phyloP scores from a whole-genome alignment of 2,888 invertebrate species.

The Clistopyga incitator region DNA sequence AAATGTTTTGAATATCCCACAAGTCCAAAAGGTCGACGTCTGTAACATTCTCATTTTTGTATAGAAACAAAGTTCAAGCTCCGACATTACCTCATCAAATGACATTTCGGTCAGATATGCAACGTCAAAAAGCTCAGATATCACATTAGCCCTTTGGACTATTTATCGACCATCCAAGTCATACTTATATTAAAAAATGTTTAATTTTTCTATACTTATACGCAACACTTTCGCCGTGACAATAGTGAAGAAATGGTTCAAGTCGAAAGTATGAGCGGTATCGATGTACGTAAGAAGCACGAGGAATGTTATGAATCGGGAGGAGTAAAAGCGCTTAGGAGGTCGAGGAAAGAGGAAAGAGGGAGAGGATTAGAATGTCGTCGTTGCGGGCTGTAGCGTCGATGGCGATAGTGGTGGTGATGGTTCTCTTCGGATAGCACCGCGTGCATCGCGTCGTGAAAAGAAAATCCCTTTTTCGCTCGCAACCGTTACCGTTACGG shows the following conservation, averaged over 20 bases:
- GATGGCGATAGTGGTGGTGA: constrained; percentile 35
- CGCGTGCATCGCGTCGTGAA: constrained; percentile 51
- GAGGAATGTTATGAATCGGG: constrained; percentile 6
- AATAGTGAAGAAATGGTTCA: background rate
- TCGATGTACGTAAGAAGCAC: constrained; percentile 1
- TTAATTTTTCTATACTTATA: too few relatives aligned
- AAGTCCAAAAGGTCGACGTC: too few relatives aligned
- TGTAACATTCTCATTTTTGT: too few relatives aligned
- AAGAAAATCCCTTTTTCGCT: constrained; percentile 71
- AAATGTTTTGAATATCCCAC: too few relatives aligned
- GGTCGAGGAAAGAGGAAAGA: constrained; percentile 39
- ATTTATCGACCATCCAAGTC: too few relatives aligned
- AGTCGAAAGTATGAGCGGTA: constrained; percentile 27
- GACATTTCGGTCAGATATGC: too few relatives aligned
- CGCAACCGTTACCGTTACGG: constrained; percentile 72
- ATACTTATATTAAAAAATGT: too few relatives aligned
- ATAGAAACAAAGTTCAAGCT: too few relatives aligned
- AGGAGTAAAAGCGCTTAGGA: constrained; percentile 15
- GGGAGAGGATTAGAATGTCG: constrained; percentile 45
- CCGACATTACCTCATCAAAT: too few relatives aligned
- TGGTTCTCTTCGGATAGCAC: constrained; percentile 34
- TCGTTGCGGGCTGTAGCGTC: constrained; percentile 24
- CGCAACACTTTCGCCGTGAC: too few relatives aligned
- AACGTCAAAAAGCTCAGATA: too few relatives aligned
- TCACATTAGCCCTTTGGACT: too few relatives aligned